Evolutionary conservation across 2,113 vertebrate species (phyloP), one percentile per base, ranked within the genome.

Genomic region (Todiramphus chloris): DNA sequence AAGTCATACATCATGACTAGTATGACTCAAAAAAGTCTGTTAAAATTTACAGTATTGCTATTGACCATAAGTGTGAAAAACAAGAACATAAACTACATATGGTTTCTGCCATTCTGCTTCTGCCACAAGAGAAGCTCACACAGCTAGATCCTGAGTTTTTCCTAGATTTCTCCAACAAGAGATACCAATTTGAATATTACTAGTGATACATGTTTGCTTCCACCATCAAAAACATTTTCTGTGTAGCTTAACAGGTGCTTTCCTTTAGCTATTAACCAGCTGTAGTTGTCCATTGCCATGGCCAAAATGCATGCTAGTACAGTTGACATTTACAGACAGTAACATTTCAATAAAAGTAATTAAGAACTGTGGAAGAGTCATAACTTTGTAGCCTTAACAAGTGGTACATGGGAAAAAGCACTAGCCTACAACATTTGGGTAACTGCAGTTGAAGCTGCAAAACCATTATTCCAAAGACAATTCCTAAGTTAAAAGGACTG

Each of bases 331-430:
- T 60, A 88, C 20, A 76, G 39, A 31, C 25, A 70, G 25, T 83
- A 72, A 89, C 35, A 44, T 19, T 68, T 70, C 76, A 93, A 83
- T 97, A 95, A 95, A 93, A 48, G 20, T 60, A 75, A 72, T 63
- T 48, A 50, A 67, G 9, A 90, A n/a, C 28, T 81, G 64, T 81
- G 35, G 11, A 75, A 62, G 41, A 62, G 50, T 90, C 6, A 0
- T 67, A 63, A 91, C 39, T 94, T 56, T 30, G 41, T 64, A 74
- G 55, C 51, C 17, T 30, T 86, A 48, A 67, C 28, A 87, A 60
- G 23, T 2, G 5, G 41, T 43, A 90, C 21, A 62, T 10, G 16
- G 55, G 27, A 50, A 67, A 85, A 90, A 92, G 41, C 67, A 92
- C 35, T 24, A 67, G 21, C 30, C 27, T 87, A 39, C 21, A 60